phyloP scores from a whole-genome alignment of 2,888 invertebrate genomes.

The Steromphala cineraria region DNA sequence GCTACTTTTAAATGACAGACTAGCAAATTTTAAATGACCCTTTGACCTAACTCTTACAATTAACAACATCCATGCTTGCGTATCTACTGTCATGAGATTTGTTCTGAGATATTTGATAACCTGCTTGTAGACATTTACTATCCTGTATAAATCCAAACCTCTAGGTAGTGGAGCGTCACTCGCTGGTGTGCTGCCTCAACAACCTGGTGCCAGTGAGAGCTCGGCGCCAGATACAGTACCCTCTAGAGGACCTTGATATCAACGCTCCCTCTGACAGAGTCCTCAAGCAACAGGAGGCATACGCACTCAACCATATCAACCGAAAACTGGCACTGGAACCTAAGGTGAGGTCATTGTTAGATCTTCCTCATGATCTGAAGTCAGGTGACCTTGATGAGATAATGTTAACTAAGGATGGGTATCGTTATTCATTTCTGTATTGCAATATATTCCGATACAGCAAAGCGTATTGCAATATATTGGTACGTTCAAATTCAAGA shows the following conservation, averaged over 20 bases:
- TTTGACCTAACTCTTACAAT: too few relatives aligned
- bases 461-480: too few relatives aligned
- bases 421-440: too few relatives aligned
- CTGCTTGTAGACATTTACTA: too few relatives aligned
- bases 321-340: conserved; percentile 75
- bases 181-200: conserved; percentile 68
- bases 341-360: conserved; percentile 58
- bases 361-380: too few relatives aligned
- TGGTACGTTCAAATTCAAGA: too few relatives aligned
- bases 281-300: conserved; percentile 63
- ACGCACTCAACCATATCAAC: conserved; percentile 74
- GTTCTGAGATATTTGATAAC: background rate
- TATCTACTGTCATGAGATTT: background rate
- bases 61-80: too few relatives aligned
- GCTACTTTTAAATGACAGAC: too few relatives aligned
- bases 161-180: conserved; percentile 50
- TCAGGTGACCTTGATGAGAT: background rate
- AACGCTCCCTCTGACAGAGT: conserved; percentile 74
- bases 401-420: too few relatives aligned
- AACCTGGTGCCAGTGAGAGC: conserved; percentile 74
- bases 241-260: conserved; percentile 64
- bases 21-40: too few relatives aligned
- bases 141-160: background rate
- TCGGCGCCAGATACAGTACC: conserved; percentile 73
- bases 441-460: too few relatives aligned